Evolutionary conservation across 2,113 vertebrate genomes (phyloP), one percentile per base, ranked within the genome.

Genomic region (Bubo blakistoni): DNA sequence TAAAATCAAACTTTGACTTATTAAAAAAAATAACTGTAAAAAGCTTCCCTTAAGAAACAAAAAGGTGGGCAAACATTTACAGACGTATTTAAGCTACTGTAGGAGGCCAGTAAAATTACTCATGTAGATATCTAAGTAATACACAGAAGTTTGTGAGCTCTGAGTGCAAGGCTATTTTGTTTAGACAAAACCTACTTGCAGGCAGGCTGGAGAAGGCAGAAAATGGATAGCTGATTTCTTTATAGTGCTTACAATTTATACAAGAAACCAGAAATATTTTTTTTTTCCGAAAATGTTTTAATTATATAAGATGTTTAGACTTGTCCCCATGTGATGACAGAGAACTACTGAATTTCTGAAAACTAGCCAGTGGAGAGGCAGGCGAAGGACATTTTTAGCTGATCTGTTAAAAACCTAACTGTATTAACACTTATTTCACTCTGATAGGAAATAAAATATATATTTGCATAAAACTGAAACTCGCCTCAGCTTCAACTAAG

Each of bases 251-350:
- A 59, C 7, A 81, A 73, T 84, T 89, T 71, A 84, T 47, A 63
- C 52, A 81, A 79, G 51, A 72, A 76, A 67, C 6, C 26, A 86
- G 83, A 93, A 57, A 4, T 83, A 2, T 58, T 77, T 90, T 70
- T 78, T 40, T 67, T 72, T 14, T 29, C 44, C 76, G 71, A 88
- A 92, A 92, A 92, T 42, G 18, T 73, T 91, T 89, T 34, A 79
- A 92, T 87, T 96, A 84, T 40, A 27, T 77, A 83, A 90, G 67
- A 92, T 78, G 26, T 94, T 96, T 89, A 86, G 47, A 61, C 57
- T 78, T 71, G 29, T 74, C n/a, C 72, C 42, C 52, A 9, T 30
- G 21, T 36, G 63, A 92, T 44, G 38, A 74, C 29, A 86, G 46
- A 91, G 24, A 76, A 84, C 72, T 81, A 94, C 42, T 15, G 38